Evolutionary conservation across 2,797 vertebrate species (phyloP).

Genomic region (Scolopax rusticola): DNA sequence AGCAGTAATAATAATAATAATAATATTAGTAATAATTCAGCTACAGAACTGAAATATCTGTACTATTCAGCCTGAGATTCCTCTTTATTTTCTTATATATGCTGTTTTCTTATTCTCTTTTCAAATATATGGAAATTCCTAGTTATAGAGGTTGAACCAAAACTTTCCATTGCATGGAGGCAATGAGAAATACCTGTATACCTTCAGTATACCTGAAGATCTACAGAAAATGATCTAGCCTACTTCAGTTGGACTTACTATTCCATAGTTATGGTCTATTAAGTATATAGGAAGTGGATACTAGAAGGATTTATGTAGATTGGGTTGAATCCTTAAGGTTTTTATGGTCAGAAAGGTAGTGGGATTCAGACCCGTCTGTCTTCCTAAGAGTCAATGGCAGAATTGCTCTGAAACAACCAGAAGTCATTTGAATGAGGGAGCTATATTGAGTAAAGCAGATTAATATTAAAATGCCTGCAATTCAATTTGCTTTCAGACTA

Average conservation of each 20-base stretch:
- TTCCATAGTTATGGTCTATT: neutral
- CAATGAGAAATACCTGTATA: neutral
- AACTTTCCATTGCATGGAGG: neutral
- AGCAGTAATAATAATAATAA: neutral
- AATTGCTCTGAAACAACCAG: neutral
- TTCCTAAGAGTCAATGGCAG: neutral
- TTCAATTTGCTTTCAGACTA: conserved; percentile 25
- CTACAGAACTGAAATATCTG: neutral
- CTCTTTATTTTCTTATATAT: neutral
- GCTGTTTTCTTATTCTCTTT: neutral
- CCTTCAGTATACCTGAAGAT: neutral
- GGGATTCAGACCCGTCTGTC: neutral
- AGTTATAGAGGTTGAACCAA: neutral
- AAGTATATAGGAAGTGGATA: neutral
- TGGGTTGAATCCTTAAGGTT: neutral
- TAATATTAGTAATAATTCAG: neutral
- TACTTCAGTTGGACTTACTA: neutral
- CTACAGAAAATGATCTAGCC: neutral
- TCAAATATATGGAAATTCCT: neutral
- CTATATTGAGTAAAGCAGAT: neutral
- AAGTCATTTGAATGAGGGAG: neutral
- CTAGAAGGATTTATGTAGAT: neutral
- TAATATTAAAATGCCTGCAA: conserved; percentile 36
- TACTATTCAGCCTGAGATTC: neutral
- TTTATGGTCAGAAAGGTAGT: neutral